A percentile compares a stretch with the other conserved stretches of the same genome.
Evolutionary conservation across 2,888 invertebrate genomes (phyloP).

Genomic region (Cantharis flavilabris): DNA sequence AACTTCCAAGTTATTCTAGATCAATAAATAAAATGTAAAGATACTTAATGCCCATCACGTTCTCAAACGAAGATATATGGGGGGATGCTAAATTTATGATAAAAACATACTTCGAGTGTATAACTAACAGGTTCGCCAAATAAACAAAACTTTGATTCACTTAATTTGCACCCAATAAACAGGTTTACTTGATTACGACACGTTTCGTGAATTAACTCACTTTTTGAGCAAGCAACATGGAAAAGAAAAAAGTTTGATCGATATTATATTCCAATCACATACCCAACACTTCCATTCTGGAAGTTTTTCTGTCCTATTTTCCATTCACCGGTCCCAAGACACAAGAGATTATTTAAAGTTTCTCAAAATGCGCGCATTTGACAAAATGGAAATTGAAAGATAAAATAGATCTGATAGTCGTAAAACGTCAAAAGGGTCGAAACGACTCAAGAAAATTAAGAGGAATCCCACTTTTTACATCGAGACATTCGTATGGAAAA

Average conservation of each 20-base stretch:
- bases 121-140: background rate
- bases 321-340: background rate
- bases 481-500: background rate
- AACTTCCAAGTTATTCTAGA: conserved; percentile 23
- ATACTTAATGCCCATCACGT: conserved; percentile 21
- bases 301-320: background rate
- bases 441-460: background rate
- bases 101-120: background rate
- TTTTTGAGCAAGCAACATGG: background rate
- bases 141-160: background rate
- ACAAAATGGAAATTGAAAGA: background rate
- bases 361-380: background rate
- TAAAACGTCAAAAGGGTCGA: background rate
- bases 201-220: background rate
- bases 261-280: background rate
- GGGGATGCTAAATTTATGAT: conserved; percentile 14
- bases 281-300: background rate
- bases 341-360: background rate
- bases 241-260: background rate
- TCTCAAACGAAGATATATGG: conserved; percentile 23
- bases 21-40: conserved; percentile 25
- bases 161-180: background rate
- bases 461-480: background rate
- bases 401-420: background rate
- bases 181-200: background rate